phyloP scores from a whole-genome alignment of 64 coral and sea anemone genomes.

The Actinia equina region DNA sequence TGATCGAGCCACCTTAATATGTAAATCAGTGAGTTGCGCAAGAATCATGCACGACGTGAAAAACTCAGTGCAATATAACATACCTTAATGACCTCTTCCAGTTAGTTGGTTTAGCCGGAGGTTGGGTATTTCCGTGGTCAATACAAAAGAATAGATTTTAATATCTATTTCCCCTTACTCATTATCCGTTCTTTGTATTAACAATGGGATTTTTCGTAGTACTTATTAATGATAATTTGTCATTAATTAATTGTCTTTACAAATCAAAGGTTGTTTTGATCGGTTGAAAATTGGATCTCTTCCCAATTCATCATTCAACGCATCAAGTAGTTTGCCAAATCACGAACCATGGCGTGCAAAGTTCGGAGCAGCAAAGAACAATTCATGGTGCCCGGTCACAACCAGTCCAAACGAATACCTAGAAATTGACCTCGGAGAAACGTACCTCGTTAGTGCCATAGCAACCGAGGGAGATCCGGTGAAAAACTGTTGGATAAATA shows the following conservation, averaged over 20 bases:
- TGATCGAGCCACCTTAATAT: too few species aligned
- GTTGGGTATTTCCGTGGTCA: too few species aligned
- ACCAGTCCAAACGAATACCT: not conserved
- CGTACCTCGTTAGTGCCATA: not conserved
- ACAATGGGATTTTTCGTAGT: too few species aligned
- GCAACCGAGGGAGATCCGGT: not conserved
- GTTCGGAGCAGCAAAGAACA: not conserved
- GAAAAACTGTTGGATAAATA: not conserved
- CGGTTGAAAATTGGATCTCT: not conserved
- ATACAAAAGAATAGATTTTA: too few species aligned
- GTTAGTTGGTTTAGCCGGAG: too few species aligned
- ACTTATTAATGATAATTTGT: not conserved
- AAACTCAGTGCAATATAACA: too few species aligned
- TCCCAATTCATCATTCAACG: conserved; percentile 5
- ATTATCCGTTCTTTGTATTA: too few species aligned
- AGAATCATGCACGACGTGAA: too few species aligned
- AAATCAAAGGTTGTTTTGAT: not conserved
- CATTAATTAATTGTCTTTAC: not conserved
- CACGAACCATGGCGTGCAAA: conserved; percentile 39
- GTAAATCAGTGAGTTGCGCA: too few species aligned
- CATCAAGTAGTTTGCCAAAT: not conserved
- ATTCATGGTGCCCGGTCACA: conserved; percentile 23
- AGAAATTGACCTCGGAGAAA: not conserved
- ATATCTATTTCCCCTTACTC: too few species aligned
- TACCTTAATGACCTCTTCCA: too few species aligned